A percentile compares a stretch with the other conserved stretches of the same genome.
Evolutionary conservation across 2,888 invertebrate genomes (phyloP).

Genomic region (Thymelicus acteon): DNA sequence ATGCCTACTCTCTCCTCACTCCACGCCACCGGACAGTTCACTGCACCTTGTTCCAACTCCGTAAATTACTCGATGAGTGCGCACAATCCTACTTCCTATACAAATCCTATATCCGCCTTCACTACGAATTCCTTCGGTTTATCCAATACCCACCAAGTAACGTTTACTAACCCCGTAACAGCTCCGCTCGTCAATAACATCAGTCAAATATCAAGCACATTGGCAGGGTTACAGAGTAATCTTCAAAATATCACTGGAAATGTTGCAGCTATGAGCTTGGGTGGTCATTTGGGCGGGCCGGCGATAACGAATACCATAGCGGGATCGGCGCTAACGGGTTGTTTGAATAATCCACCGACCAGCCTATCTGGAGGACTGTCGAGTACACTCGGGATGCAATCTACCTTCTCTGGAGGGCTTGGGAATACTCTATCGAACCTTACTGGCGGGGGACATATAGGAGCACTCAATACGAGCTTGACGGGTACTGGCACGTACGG

Average conservation of each 20-base stretch:
- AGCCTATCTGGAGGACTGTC: conserved; percentile 74
- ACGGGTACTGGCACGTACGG: conserved; percentile 70
- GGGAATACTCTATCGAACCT: conserved; percentile 74
- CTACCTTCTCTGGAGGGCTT: conserved; percentile 71
- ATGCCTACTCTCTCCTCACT: conserved; percentile 86
- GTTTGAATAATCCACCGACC: conserved; percentile 74
- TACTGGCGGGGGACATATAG: conserved; percentile 71
- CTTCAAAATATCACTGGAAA: conserved; percentile 77
- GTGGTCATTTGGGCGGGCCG: conserved; percentile 73
- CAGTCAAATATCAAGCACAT: conserved; percentile 77
- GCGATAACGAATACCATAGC: conserved; percentile 80
- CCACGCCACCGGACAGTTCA: conserved; percentile 74
- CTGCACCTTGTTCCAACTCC: conserved; percentile 78
- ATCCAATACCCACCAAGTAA: conserved; percentile 80
- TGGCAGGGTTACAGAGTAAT: conserved; percentile 79
- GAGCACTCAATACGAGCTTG: conserved; percentile 73
- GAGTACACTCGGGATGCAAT: conserved; percentile 74
- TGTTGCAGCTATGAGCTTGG: conserved; percentile 72
- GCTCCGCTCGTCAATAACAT: conserved; percentile 80
- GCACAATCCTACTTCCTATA: conserved; percentile 81
- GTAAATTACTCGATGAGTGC: conserved; percentile 80
- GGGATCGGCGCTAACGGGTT: conserved; percentile 75
- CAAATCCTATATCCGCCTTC: conserved; percentile 81
- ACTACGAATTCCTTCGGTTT: conserved; percentile 75
- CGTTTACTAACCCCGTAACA: conserved; percentile 80